These are phyloP conservation scores for Philopotamus ludificatus DNA, from an alignment of 1,140 invertebrate species.

Conservation along the genomic window DNA sequence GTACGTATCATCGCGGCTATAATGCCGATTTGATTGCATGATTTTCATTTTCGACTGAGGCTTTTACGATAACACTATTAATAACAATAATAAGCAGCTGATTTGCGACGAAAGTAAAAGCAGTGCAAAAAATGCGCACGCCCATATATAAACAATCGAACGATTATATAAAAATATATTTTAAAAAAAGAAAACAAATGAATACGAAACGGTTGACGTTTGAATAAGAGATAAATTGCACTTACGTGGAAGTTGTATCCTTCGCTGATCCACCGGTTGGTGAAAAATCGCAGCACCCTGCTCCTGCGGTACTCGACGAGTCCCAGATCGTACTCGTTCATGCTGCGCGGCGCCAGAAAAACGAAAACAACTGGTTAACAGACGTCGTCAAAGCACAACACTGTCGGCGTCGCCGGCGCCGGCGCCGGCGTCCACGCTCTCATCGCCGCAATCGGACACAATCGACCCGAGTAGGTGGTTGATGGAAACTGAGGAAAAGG, in stretches of 20 bases:
- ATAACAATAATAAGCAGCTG: not conserved
- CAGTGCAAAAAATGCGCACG: not conserved
- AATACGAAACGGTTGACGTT: not conserved
- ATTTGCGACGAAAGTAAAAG: not conserved
- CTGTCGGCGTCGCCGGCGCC: not conserved
- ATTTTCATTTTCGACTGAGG: too few species aligned
- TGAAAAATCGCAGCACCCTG: conserved; percentile 16
- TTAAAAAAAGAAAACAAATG: not conserved
- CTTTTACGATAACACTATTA: too few species aligned
- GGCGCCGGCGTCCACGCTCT: not conserved
- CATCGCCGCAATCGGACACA: not conserved
- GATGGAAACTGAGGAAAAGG: conserved; percentile 11
- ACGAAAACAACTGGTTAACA: not conserved
- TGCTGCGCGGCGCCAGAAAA: not conserved
- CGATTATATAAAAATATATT: too few species aligned
- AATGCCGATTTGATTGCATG: too few species aligned
- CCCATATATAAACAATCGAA: too few species aligned
- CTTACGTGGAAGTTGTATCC: conserved; percentile 20
- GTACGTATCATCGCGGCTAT: too few species aligned
- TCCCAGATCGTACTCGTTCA: conserved; percentile 16
- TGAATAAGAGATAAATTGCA: not conserved
- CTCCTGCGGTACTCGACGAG: conserved; percentile 21
- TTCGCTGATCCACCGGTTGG: conserved; percentile 15
- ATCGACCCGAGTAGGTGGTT: not conserved
- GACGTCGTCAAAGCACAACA: not conserved